phyloP scores from a whole-genome alignment of 1,140 invertebrate genomes.

The Grapholita molesta region DNA sequence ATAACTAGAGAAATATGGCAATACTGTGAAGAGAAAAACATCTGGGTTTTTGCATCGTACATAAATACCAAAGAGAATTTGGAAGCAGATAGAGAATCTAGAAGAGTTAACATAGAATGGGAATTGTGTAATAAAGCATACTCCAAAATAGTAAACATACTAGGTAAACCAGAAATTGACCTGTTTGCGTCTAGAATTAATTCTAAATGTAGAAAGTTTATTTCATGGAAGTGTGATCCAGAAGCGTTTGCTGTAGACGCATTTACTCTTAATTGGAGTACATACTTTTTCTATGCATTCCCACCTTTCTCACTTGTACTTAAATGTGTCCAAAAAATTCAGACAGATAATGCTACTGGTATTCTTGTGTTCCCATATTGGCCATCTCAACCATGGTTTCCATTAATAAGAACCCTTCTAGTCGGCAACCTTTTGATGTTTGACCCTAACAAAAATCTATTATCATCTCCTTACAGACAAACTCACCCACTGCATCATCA shows the following conservation, averaged over 20 bases:
- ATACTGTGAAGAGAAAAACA: too few species aligned
- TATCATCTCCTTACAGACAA: too few species aligned
- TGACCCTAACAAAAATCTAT: too few species aligned
- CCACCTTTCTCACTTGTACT: background rate
- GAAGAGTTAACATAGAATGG: conserved; percentile 21
- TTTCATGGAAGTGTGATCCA: conserved; percentile 18
- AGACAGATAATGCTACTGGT: background rate
- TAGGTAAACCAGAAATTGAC: conserved; percentile 29
- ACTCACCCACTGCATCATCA: too few species aligned
- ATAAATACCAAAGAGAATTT: conserved; percentile 32
- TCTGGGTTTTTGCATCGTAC: too few species aligned
- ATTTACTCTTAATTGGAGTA: conserved; percentile 28
- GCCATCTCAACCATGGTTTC: too few species aligned
- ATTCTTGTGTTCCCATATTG: background rate
- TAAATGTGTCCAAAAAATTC: background rate
- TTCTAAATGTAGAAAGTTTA: conserved; percentile 34
- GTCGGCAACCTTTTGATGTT: too few species aligned
- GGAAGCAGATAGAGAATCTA: conserved; percentile 28
- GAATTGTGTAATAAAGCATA: background rate
- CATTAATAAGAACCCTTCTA: too few species aligned
- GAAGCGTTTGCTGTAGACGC: conserved; percentile 31
- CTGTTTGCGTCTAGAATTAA: conserved; percentile 36
- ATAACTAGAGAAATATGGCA: too few species aligned
- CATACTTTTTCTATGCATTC: background rate
- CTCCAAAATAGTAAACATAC: conserved; percentile 21